Conservation (phyloP, 2,113 vertebrate genomes). For the Pseudorectes ferrugineus region DNA sequence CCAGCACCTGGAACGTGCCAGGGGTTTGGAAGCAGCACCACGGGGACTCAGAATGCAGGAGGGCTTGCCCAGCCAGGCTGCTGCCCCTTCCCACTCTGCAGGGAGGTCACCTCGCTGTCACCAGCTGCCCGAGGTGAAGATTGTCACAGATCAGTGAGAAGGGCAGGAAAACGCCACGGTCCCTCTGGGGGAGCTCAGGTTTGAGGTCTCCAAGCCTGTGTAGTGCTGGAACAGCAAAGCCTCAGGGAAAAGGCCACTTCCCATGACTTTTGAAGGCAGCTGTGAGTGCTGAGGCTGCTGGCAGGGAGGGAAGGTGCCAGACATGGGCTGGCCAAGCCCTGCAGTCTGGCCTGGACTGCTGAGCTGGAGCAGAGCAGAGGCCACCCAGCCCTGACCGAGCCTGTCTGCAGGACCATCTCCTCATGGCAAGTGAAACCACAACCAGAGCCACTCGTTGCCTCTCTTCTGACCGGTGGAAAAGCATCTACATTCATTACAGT, state of each 20-base stretch:
- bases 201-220: background rate
- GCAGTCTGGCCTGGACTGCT: background rate
- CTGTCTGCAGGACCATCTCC: background rate
- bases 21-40: background rate
- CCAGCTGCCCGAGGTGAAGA: background rate
- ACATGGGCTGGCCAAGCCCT: background rate
- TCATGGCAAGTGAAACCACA: background rate
- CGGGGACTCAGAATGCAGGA: background rate
- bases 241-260: background rate
- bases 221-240: background rate
- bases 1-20: accelerated
- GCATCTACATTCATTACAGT: constrained; percentile 55
- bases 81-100: background rate
- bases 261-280: background rate
- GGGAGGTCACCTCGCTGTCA: background rate
- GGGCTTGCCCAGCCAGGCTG: background rate
- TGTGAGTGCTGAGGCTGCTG: background rate
- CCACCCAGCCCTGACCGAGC: background rate
- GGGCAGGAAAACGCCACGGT: accelerated
- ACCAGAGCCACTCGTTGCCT: background rate
- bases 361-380: background rate
- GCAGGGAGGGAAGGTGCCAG: background rate
- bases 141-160: background rate
- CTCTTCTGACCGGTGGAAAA: background rate
- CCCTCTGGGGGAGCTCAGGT: background rate